These are phyloP conservation scores for Hartigia nigra DNA, from an alignment of 2,888 invertebrate species.

Conservation along the genomic window DNA sequence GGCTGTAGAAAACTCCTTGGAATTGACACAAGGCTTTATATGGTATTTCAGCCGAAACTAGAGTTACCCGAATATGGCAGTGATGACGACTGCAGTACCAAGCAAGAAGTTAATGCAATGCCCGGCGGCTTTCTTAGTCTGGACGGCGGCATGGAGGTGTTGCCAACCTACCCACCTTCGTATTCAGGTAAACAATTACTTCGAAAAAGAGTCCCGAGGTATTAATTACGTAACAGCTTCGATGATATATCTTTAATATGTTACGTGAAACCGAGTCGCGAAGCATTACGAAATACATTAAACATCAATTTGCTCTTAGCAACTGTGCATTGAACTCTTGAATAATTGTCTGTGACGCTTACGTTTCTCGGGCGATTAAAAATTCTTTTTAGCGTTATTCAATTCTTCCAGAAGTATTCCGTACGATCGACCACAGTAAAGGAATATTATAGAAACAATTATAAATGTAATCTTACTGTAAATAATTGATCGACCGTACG, in stretches of 20 bases:
- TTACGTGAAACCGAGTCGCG: neutral
- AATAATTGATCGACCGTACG: neutral
- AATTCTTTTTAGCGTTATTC: neutral
- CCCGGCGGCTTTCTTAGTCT: constrained; percentile 63
- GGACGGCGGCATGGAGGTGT: constrained; percentile 64
- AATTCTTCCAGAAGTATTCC: neutral
- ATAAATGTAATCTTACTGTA: neutral
- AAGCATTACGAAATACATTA: neutral
- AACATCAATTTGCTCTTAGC: neutral
- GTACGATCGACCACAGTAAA: neutral
- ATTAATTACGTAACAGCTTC: neutral
- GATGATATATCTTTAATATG: neutral
- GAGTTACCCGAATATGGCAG: constrained; percentile 80
- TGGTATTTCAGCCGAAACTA: constrained; percentile 73
- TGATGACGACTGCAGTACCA: constrained; percentile 72
- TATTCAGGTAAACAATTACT: constrained; percentile 55
- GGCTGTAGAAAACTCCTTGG: neutral
- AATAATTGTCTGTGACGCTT: neutral
- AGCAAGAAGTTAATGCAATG: constrained; percentile 62
- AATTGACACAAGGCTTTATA: neutral
- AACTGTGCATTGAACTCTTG: neutral
- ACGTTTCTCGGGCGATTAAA: neutral
- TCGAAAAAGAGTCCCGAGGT: neutral
- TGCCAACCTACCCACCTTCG: constrained; percentile 61
- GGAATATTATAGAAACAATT: neutral